These are phyloP conservation scores for Orthochromis malagaraziensis DNA, from an alignment of 2,113 vertebrate species.

Conservation along the genomic window DNA sequence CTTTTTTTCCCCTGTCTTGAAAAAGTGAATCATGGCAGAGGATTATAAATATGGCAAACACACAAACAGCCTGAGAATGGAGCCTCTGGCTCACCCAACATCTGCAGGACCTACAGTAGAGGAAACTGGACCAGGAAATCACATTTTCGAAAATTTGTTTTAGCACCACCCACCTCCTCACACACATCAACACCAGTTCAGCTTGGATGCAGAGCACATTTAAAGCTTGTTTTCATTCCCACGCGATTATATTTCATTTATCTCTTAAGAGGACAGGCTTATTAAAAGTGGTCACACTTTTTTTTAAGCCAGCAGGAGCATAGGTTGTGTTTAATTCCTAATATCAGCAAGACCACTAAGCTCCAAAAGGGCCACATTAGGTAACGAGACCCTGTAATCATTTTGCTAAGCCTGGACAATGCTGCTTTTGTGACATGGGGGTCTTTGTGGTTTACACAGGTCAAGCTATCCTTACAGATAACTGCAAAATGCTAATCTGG, in stretches of 20 bases:
- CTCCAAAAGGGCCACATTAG: background rate
- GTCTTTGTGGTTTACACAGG: constrained; percentile 9
- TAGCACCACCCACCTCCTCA: background rate
- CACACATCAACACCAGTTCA: background rate
- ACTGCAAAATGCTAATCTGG: constrained; percentile 8
- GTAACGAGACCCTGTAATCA: background rate
- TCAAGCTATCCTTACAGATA: background rate
- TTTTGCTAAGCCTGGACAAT: background rate
- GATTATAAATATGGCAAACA: constrained; percentile 44
- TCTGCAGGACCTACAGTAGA: constrained; percentile 1
- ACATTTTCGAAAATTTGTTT: background rate
- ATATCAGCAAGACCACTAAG: constrained; percentile 2
- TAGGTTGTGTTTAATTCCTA: background rate
- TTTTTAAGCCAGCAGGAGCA: background rate
- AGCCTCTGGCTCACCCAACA: background rate
- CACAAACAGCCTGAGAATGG: constrained; percentile 27
- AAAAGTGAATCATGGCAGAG: constrained; percentile 53
- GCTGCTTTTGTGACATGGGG: constrained; percentile 21
- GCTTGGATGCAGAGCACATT: background rate
- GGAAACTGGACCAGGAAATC: constrained; percentile 3
- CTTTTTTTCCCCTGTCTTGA: background rate
- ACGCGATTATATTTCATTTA: background rate
- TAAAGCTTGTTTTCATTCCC: background rate
- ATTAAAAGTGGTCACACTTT: background rate
- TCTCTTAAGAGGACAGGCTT: background rate